Evolutionary conservation across 2,888 invertebrate species (phyloP).

Genomic region (Eledona agricola): DNA sequence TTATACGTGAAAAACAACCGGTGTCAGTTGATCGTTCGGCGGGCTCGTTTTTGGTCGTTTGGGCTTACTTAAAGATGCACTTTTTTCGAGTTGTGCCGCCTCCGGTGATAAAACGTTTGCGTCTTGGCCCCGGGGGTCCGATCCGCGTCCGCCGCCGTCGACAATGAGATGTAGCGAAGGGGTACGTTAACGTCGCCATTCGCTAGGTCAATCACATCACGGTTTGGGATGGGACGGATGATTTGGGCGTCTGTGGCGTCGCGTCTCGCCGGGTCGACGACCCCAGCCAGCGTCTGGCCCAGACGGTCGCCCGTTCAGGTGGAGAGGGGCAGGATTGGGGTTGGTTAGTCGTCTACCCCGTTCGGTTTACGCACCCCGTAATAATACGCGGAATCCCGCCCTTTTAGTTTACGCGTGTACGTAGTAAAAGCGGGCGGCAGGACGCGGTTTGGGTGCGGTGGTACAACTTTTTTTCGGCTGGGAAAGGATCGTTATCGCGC

Average conservation of each 20-base stretch:
- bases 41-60: too few relatives aligned
- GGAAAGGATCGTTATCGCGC: too few relatives aligned
- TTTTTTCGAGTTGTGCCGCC: too few relatives aligned
- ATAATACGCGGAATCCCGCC: conserved; percentile 35
- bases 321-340: too few relatives aligned
- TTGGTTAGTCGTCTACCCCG: conserved; percentile 37
- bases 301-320: conserved; percentile 39
- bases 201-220: conserved; percentile 46
- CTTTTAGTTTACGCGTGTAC: conserved; percentile 4
- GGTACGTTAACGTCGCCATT: conserved; percentile 28
- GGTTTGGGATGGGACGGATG: conserved; percentile 45
- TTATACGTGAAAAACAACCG: too few relatives aligned
- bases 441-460: background rate
- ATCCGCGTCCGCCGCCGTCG: conserved; percentile 1
- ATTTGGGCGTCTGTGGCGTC: conserved; percentile 45
- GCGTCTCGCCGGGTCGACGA: conserved; percentile 46
- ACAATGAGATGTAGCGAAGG: conserved; percentile 21
- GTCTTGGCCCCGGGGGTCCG: conserved; percentile 16
- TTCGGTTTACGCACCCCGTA: conserved; percentile 32
- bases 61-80: too few relatives aligned
- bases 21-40: too few relatives aligned
- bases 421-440: background rate
- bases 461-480: too few relatives aligned
- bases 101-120: conserved; percentile 11
- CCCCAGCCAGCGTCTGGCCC: conserved; percentile 46